Conservation (phyloP, 2,888 invertebrate genomes). For the Leptopilina drosophilae region DNA sequence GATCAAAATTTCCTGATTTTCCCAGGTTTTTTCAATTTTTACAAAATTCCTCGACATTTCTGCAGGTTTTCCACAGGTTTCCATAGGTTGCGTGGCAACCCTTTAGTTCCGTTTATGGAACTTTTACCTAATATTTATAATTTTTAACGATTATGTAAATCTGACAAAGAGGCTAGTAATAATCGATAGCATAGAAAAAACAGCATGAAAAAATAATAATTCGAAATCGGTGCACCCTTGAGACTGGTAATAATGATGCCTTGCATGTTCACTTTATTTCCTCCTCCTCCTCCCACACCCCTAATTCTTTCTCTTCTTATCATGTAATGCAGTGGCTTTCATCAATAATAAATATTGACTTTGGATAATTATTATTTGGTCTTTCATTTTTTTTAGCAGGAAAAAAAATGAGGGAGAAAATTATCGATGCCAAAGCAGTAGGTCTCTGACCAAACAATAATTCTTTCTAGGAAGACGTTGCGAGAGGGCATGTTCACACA, state of each 20-base stretch:
- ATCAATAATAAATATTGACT: constrained; percentile 20
- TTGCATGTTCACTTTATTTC: constrained; percentile 6
- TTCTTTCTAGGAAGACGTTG: constrained; percentile 16
- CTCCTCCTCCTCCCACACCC: neutral
- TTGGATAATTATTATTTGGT: constrained; percentile 15
- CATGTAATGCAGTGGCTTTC: constrained; percentile 11
- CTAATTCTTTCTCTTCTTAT: neutral
- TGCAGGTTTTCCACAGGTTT: no score
- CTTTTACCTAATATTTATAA: no score
- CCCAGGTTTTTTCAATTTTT: no score
- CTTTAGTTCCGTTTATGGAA: no score
- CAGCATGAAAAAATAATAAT: constrained; percentile 12
- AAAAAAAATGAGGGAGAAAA: neutral
- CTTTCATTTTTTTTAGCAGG: constrained; percentile 23
- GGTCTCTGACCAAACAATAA: constrained; percentile 13
- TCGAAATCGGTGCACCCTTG: constrained; percentile 22
- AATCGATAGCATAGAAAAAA: constrained; percentile 1
- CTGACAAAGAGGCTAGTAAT: neutral
- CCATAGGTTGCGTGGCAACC: no score
- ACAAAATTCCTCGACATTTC: no score
- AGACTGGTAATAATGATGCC: neutral
- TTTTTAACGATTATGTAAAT: neutral
- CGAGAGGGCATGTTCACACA: constrained; percentile 22
- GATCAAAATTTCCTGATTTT: no score
- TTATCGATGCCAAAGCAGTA: neutral